Evolutionary conservation across 1,140 invertebrate species (phyloP), one percentile per base, ranked within the genome.

Genomic region (Trachymyrmex cornetzi): DNA sequence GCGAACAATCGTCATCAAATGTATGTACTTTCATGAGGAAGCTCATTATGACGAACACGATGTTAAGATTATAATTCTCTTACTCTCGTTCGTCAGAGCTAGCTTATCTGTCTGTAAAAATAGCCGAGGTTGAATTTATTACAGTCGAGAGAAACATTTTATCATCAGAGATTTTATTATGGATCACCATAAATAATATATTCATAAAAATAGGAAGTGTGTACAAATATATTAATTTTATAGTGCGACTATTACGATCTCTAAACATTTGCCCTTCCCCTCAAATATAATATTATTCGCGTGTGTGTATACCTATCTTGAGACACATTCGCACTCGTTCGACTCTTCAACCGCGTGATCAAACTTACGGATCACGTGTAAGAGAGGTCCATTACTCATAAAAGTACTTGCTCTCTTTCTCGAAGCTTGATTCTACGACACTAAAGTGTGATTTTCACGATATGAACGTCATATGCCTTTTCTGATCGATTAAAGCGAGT

Each of bases 161-260:
- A 66, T 77, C n/a, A 77, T 89, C 53, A 85, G 77, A 85, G 48
- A 79, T 85, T 89, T 89, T 80, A 87, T 89, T 77, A 50, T 81
- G 50, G 71, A 61, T 82, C 72, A 77, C 85, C 89, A 88, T 90
- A 88, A 90, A 90, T 90, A 90, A 90, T 90, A 90, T 81, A 57
- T 27, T 66, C 59, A 82, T 61, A 77, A 80, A 80, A 85, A 90
- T 81, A 86, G 86, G 88, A 90, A 89, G 89, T 77, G 88, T 90
- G 85, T 90, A 90, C 86, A 90, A 90, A 90, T 88, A 79, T 89
- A 67, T 69, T 80, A 79, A 87, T 87, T 38, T 67, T 67, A 77
- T 50, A 38, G 72, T 88, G 88, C 72, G 53, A 89, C 38, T 89
- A 61, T 59, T 88, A 86, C 27, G 57, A 48, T 82, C 55, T 80